Conservation (phyloP, 2,888 invertebrate species). For the Crioceris asparagi region DNA sequence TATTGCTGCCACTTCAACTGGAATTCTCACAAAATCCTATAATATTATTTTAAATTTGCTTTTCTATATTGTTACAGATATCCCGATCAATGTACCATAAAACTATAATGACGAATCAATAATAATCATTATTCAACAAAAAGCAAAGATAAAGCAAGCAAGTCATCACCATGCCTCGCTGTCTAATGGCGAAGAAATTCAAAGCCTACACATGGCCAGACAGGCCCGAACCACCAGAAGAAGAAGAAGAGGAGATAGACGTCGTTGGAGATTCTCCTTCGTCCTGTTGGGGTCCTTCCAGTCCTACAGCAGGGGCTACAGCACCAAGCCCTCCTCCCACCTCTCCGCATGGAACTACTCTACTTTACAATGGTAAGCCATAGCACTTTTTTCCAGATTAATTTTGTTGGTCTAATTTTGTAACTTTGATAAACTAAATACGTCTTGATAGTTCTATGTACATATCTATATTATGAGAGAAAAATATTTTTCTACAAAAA, state of each 20-base stretch:
- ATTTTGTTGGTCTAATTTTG: background rate
- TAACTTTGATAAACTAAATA: too few species aligned
- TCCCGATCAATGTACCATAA: too few species aligned
- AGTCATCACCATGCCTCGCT: conserved; percentile 77
- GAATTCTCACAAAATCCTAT: too few species aligned
- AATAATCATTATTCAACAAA: too few species aligned
- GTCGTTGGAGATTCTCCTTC: conserved; percentile 61
- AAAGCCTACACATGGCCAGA: conserved; percentile 75
- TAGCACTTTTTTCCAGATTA: conserved; percentile 26
- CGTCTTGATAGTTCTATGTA: too few species aligned
- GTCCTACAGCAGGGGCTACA: conserved; percentile 65
- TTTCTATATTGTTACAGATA: too few species aligned
- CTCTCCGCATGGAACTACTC: conserved; percentile 56
- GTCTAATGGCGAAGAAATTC: conserved; percentile 94
- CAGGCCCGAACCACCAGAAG: conserved; percentile 41
- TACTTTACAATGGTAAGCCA: conserved; percentile 71
- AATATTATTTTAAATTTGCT: too few species aligned
- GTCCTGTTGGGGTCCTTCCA: conserved; percentile 62
- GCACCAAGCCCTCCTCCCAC: conserved; percentile 64
- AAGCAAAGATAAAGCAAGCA: too few species aligned
- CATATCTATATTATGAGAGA: too few species aligned
- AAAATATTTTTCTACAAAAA: too few species aligned
- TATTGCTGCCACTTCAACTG: too few species aligned
- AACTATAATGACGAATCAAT: too few species aligned
- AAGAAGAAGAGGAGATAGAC: conserved; percentile 75